These are phyloP conservation scores for Ictalurus punctatus DNA, from an alignment of 2,113 vertebrate genomes.

Conservation along the genomic window DNA sequence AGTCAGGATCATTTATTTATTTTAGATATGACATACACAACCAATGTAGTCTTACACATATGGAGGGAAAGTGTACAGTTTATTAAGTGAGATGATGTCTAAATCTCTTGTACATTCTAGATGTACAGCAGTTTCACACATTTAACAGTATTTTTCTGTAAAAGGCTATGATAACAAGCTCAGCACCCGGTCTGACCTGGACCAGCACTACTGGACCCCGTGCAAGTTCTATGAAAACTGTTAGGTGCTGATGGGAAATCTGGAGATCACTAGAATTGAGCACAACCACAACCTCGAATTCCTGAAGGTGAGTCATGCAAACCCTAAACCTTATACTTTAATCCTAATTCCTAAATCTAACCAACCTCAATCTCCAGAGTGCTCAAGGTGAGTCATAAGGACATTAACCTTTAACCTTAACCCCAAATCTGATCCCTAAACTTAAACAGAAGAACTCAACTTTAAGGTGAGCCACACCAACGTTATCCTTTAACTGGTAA, in stretches of 20 bases:
- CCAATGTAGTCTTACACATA: too few relatives aligned
- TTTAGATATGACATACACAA: too few relatives aligned
- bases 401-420: not conserved
- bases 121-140: too few relatives aligned
- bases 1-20: not conserved
- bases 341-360: too few relatives aligned
- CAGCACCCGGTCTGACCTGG: constrained; percentile 87
- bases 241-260: constrained; percentile 88
- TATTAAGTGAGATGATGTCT: too few relatives aligned
- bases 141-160: constrained; percentile 3
- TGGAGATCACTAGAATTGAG: constrained; percentile 97
- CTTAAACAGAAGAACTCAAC: not conserved
- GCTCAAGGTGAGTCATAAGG: not conserved
- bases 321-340: not conserved
- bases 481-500: too few relatives aligned
- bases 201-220: constrained; percentile 89
- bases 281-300: constrained; percentile 93
- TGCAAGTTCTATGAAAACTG: constrained; percentile 95
- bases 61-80: too few relatives aligned
- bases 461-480: too few relatives aligned
- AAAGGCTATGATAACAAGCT: constrained; percentile 92
- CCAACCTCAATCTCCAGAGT: not conserved
- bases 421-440: not conserved
- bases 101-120: too few relatives aligned
- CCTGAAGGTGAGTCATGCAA: constrained; percentile 76